phyloP scores from a whole-genome alignment of 2,113 vertebrate genomes.

The Agelaius phoeniceus region DNA sequence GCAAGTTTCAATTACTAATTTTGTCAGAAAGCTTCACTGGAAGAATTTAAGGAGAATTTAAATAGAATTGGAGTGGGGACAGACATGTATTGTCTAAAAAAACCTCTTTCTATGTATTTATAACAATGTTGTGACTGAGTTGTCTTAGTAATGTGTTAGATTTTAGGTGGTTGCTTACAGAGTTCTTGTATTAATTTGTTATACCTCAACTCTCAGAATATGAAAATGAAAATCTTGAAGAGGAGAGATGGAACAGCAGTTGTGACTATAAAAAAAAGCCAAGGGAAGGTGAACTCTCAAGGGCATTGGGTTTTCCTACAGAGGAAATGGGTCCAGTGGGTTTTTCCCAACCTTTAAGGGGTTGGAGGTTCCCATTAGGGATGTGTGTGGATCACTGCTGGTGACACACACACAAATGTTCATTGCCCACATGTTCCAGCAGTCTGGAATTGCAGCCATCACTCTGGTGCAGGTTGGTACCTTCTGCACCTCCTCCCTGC shows the following conservation, averaged over 20 bases:
- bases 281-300: not conserved
- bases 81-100: not conserved
- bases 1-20: not conserved
- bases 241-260: not conserved
- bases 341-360: not conserved
- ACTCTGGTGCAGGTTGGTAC: not conserved
- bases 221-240: not conserved
- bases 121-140: not conserved
- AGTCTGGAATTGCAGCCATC: not conserved
- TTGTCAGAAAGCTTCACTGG: not conserved
- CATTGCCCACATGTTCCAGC: constrained; percentile 19
- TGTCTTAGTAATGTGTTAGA: not conserved
- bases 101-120: not conserved
- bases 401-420: not conserved
- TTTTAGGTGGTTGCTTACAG: not conserved
- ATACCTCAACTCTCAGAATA: not conserved
- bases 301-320: not conserved
- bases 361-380: constrained; percentile 62
- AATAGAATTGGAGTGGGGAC: not conserved
- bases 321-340: not conserved
- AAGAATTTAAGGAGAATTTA: not conserved
- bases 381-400: constrained; percentile 25
- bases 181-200: not conserved
- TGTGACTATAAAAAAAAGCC: not conserved
- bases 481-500: not conserved